These are phyloP conservation scores for Crematogaster levior DNA, from an alignment of 2,888 invertebrate genomes.

Conservation along the genomic window DNA sequence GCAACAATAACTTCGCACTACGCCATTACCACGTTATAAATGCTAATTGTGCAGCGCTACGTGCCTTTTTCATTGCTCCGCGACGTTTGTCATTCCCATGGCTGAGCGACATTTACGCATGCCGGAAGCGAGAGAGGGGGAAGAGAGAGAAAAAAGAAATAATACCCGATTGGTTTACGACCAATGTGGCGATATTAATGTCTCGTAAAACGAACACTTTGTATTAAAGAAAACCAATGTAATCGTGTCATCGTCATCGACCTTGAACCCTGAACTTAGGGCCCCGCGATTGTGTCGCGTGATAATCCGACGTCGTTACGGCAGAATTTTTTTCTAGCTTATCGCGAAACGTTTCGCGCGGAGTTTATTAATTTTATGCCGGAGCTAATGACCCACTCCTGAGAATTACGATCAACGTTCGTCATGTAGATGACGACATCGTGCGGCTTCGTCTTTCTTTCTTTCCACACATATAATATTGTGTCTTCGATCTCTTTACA, in stretches of 20 bases:
- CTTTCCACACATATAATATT: neutral
- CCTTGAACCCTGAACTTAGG: constrained; percentile 50
- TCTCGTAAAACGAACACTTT: constrained; percentile 44
- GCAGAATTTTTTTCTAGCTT: constrained; percentile 1
- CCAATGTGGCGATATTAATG: constrained; percentile 26
- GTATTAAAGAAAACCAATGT: constrained; percentile 24
- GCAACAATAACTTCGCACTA: constrained; percentile 58
- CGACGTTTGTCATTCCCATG: constrained; percentile 51
- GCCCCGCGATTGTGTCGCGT: constrained; percentile 10
- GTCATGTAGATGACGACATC: constrained; percentile 9
- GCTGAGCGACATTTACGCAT: constrained; percentile 52
- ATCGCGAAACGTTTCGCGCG: constrained; percentile 34
- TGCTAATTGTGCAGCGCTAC: constrained; percentile 66
- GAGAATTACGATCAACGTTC: constrained; percentile 20
- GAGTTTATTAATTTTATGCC: constrained; percentile 48
- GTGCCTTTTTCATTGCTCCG: constrained; percentile 46
- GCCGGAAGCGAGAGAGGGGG: constrained; percentile 21
- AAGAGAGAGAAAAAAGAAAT: neutral
- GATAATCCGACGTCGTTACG: constrained; percentile 36
- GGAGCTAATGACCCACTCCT: constrained; percentile 25
- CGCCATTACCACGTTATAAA: constrained; percentile 64
- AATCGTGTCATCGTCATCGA: constrained; percentile 20
- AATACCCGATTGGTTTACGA: constrained; percentile 57
- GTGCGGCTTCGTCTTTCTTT: neutral
- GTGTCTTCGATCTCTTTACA: neutral